Evolutionary conservation across 2,113 vertebrate species (phyloP).

Genomic region (Plectropomus leopardus): DNA sequence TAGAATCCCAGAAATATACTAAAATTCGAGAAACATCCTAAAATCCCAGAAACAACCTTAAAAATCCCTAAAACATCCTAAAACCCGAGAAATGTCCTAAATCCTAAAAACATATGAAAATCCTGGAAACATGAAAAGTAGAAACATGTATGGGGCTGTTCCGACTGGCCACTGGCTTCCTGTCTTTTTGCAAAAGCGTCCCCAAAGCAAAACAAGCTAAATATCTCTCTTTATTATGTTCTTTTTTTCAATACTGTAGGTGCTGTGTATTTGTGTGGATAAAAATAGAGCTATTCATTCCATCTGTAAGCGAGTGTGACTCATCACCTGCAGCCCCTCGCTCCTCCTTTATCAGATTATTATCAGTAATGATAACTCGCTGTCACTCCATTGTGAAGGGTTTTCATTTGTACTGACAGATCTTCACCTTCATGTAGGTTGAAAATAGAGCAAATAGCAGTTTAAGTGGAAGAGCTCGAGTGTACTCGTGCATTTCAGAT

Average conservation of each 20-base stretch:
- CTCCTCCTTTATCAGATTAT: constrained; percentile 33
- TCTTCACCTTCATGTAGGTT: not conserved
- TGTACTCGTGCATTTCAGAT: not conserved
- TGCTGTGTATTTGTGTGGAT: not conserved
- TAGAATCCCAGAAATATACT: no score
- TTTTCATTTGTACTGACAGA: not conserved
- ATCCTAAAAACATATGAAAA: no score
- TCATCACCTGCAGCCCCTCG: constrained; percentile 30
- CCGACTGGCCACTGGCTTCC: no score
- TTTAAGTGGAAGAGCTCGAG: not conserved
- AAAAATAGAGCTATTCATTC: not conserved
- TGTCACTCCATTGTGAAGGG: not conserved
- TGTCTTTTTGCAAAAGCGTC: no score
- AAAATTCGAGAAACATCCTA: no score
- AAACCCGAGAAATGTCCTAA: no score
- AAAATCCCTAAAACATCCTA: no score
- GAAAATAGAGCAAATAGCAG: not conserved
- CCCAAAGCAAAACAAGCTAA: not conserved
- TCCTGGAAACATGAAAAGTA: no score
- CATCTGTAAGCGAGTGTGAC: constrained; percentile 10
- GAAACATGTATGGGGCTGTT: no score
- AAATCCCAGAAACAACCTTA: no score
- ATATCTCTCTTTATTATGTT: no score
- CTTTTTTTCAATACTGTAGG: no score
- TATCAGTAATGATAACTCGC: constrained; percentile 26